A percentile compares a stretch with the other conserved stretches of the same genome.
phyloP scores from a whole-genome alignment of 2,888 invertebrate species.

The Mythimna ferrago region DNA sequence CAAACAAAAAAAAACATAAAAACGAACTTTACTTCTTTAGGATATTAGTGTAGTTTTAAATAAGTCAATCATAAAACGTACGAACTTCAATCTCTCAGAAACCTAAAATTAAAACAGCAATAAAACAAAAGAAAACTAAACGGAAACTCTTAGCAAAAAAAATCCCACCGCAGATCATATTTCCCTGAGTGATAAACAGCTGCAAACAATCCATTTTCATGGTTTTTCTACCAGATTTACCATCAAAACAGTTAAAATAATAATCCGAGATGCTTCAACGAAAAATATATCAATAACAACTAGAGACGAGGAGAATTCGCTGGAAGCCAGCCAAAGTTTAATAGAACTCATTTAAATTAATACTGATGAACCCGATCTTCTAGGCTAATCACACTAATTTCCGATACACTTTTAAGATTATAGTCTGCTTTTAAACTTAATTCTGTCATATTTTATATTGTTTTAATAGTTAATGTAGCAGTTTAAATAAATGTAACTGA shows the following conservation, averaged over 20 bases:
- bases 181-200: constrained; percentile 30
- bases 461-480: neutral
- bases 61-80: neutral
- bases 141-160: neutral
- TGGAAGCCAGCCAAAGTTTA: constrained; percentile 50
- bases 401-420: constrained; percentile 32
- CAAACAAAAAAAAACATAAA: too few species aligned
- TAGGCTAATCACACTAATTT: constrained; percentile 44
- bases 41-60: too few species aligned
- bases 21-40: too few species aligned
- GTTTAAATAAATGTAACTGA: too few species aligned
- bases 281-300: constrained; percentile 51
- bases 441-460: constrained; percentile 14
- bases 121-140: neutral
- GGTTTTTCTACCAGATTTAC: constrained; percentile 29
- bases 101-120: neutral
- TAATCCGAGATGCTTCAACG: constrained; percentile 40
- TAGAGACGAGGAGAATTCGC: constrained; percentile 20
- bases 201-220: constrained; percentile 35
- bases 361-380: constrained; percentile 43
- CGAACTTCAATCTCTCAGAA: neutral
- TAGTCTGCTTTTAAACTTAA: constrained; percentile 27
- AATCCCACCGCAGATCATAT: constrained; percentile 26
- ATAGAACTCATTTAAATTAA: constrained; percentile 56
- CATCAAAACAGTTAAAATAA: constrained; percentile 41